A percentile compares a stretch with the other conserved stretches of the same genome.
These are phyloP conservation scores for Resseliella maxima DNA, from an alignment of 2,888 invertebrate genomes.

Conservation along the genomic window DNA sequence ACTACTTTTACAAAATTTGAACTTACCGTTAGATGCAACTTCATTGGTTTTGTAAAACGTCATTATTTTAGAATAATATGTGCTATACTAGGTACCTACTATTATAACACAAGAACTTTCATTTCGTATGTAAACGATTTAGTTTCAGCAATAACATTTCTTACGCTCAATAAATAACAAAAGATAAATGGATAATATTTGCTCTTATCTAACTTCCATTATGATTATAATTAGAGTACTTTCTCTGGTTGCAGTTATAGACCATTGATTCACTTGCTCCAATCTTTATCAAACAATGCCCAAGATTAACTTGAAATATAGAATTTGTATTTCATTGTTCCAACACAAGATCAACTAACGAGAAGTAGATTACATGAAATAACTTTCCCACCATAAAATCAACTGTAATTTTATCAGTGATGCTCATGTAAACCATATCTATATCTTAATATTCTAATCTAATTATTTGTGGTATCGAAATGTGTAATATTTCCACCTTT, in stretches of 20 bases:
- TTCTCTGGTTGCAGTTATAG: background rate
- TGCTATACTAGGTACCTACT: background rate
- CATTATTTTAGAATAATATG: background rate
- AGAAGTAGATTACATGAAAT: background rate
- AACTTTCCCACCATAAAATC: background rate
- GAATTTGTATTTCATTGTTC: background rate
- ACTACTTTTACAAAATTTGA: no score
- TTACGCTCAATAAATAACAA: background rate
- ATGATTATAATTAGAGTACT: background rate
- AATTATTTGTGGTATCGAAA: no score
- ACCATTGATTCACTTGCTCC: background rate
- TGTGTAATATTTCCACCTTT: no score
- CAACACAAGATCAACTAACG: background rate
- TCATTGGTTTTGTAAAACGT: no score
- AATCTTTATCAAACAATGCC: background rate
- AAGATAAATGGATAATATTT: slow-evolving; percentile 19
- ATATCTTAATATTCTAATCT: no score
- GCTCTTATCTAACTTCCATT: slow-evolving; percentile 4
- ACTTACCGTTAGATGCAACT: no score
- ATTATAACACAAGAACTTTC: background rate
- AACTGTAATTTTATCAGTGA: no score
- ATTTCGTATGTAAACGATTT: background rate
- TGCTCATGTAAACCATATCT: no score
- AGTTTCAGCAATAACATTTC: background rate
- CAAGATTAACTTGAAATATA: background rate